Evolutionary conservation across 2,888 invertebrate genomes (phyloP), one percentile per base, ranked within the genome.

Genomic region (Rhagonycha lutea): DNA sequence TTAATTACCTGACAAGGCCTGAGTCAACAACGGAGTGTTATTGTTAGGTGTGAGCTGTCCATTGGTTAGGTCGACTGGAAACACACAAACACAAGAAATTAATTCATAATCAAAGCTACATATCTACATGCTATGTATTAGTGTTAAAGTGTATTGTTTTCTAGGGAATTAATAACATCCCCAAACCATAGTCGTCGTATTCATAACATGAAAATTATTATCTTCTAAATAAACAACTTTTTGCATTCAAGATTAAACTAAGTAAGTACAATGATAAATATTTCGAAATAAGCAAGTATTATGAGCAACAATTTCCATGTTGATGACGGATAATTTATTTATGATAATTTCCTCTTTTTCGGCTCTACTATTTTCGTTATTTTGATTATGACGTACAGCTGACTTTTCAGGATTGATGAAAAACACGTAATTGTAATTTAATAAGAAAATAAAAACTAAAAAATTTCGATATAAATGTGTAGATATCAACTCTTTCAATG

Each of bases 41-140:
- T 96, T 96, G 93, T 96, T 96, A 89, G 96, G 96, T 89, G 96
- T 96, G 89, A 96, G 93, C 91, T 96, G 96, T 89, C 96, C 96
- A 90, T 96, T 96, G 92, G 95, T 94, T 91, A 96, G 93, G 92
- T 96, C 96, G 93, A 96, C 96, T 96, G 87, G 85, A 88, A 88
- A 86, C 85, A 87, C 85, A 87, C 82, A 83, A 85, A 85, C 85
- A 85, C 81, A 78, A 73, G 76, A 80, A 77, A 79, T 79, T 81
- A 81, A 82, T 82, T 75, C 73, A 75, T 70, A 77, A 77, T 77
- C 77, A 77, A 73, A 72, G 77, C 77, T 70, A 81, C 73, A 77
- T 69, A 74, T 76, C 76, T 80, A 81, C 81, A 81, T 81, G 81
- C 80, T 79, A 78, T 75, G 73, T 77, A 72, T 75, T 47, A 70